These are phyloP conservation scores for Parnassius orleans DNA, from an alignment of 2,888 invertebrate species.

Conservation along the genomic window DNA sequence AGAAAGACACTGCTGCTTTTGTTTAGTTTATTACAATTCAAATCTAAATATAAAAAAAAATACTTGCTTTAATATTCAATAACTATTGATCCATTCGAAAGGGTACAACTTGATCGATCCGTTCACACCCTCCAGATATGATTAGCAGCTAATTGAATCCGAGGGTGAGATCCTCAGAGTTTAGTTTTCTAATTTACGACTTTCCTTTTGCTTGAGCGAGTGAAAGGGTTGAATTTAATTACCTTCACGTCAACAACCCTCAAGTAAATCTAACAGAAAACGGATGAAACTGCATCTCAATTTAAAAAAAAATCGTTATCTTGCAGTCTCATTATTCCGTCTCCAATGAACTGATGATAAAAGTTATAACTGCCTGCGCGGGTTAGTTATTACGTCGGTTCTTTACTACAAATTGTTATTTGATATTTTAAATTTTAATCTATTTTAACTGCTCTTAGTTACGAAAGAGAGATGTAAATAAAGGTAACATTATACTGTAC, in stretches of 20 bases:
- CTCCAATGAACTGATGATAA: constrained; percentile 22
- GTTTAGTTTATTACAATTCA: too few relatives aligned
- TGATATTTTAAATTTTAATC: constrained; percentile 18
- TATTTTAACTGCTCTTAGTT: constrained; percentile 2
- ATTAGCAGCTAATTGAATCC: constrained; percentile 79
- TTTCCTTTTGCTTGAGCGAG: constrained; percentile 66
- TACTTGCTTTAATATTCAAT: too few relatives aligned
- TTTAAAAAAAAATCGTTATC: constrained; percentile 27
- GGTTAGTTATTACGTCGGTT: constrained; percentile 44
- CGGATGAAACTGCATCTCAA: constrained; percentile 56
- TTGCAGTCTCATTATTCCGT: constrained; percentile 24
- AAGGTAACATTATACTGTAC: too few relatives aligned
- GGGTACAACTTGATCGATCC: constrained; percentile 68
- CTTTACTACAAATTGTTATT: constrained; percentile 29
- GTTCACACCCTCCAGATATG: constrained; percentile 78
- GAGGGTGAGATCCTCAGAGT: constrained; percentile 76
- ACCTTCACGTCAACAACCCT: constrained; percentile 59
- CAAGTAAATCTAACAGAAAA: constrained; percentile 60
- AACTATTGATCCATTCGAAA: constrained; percentile 50
- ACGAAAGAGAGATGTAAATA: background rate
- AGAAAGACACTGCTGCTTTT: too few relatives aligned
- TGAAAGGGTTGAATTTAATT: constrained; percentile 79
- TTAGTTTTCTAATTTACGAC: constrained; percentile 80
- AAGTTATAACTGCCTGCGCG: constrained; percentile 34
- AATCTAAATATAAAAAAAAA: too few relatives aligned